Evolutionary conservation across 2,888 invertebrate genomes (phyloP).

Genomic region (Drosophila anomelani): DNA sequence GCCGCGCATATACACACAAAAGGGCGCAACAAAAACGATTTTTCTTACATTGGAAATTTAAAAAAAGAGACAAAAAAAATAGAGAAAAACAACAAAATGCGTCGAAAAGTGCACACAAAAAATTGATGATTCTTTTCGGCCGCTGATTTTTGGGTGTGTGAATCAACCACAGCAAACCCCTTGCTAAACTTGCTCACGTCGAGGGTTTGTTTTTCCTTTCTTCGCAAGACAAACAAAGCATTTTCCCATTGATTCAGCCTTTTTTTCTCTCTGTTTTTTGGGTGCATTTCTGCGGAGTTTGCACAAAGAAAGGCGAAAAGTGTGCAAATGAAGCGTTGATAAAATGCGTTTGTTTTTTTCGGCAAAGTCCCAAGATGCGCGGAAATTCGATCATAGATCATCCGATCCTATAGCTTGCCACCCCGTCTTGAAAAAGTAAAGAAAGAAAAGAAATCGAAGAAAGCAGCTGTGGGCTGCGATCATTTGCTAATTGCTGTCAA

Average conservation of each 20-base stretch:
- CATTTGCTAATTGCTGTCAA: conserved; percentile 47
- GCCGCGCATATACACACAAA: conserved; percentile 55
- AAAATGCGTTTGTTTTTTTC: conserved; percentile 34
- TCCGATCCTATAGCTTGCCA: conserved; percentile 10
- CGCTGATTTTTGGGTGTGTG: conserved; percentile 42
- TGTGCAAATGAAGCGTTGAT: conserved; percentile 67
- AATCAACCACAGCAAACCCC: conserved; percentile 57
- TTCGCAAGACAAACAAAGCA: conserved; percentile 65
- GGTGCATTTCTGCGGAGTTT: conserved; percentile 35
- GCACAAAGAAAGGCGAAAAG: conserved; percentile 42
- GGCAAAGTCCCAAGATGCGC: conserved; percentile 15
- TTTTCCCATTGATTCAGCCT: conserved; percentile 20
- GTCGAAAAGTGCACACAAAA: conserved; percentile 59
- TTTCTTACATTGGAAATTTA: conserved; percentile 57
- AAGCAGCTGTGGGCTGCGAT: conserved; percentile 41
- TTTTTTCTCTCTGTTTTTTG: conserved; percentile 15
- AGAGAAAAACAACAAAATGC: conserved; percentile 42
- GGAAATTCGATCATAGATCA: conserved; percentile 47
- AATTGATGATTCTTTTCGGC: conserved; percentile 15
- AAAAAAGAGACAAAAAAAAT: conserved; percentile 4
- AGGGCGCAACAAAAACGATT: conserved; percentile 69
- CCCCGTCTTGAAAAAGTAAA: conserved; percentile 3
- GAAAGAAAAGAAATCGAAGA: not conserved
- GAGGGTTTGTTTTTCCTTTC: conserved; percentile 74
- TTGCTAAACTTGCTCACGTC: conserved; percentile 59